Conservation (phyloP, 2,797 vertebrate genomes). For the Neomorphus geoffroyi region DNA sequence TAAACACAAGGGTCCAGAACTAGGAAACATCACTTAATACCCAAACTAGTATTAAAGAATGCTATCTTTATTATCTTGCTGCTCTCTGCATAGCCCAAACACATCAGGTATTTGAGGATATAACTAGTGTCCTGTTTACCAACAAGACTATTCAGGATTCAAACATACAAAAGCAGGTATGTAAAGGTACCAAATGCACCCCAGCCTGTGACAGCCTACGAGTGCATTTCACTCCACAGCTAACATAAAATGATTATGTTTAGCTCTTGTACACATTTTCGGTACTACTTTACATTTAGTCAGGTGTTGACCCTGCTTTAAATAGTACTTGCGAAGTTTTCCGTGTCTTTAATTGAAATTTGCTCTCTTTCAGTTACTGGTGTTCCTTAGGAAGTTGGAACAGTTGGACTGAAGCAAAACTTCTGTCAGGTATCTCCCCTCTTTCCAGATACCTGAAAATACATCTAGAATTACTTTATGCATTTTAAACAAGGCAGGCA, state of each 20-base stretch:
- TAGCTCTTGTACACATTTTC: not conserved
- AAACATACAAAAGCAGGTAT: not conserved
- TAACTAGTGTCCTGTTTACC: not conserved
- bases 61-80: not conserved
- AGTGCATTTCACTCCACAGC: not conserved
- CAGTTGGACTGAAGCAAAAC: not conserved
- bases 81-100: not conserved
- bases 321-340: not conserved
- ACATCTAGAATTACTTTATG: not conserved
- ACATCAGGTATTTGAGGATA: not conserved
- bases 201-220: not conserved
- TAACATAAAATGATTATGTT: not conserved
- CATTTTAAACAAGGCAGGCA: not conserved
- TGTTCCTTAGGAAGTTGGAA: not conserved
- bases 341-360: not conserved
- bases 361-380: not conserved
- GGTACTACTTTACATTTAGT: not conserved
- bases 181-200: rapidly evolving
- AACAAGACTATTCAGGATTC: not conserved
- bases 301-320: not conserved
- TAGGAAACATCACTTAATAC: not conserved
- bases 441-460: not conserved
- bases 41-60: not conserved
- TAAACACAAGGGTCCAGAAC: not conserved
- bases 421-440: not conserved